Evolutionary conservation across 2,888 invertebrate species (phyloP).

Genomic region (Plebejus melissa): DNA sequence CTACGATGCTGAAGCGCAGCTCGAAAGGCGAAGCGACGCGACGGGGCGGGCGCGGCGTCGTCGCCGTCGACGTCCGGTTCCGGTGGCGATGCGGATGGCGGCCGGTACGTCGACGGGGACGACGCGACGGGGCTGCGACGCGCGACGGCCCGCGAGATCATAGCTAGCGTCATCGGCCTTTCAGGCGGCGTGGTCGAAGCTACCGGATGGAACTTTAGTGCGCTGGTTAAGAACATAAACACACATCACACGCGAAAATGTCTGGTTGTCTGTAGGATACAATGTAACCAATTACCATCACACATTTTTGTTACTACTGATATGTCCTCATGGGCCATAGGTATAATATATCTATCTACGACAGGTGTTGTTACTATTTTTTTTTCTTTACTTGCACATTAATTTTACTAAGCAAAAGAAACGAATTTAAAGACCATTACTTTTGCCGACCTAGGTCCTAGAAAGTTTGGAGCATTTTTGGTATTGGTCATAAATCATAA

Average conservation of each 20-base stretch:
- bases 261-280: slow-evolving; percentile 61
- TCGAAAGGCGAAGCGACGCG: slow-evolving; percentile 34
- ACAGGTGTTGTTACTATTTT: too few species aligned
- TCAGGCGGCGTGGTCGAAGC: slow-evolving; percentile 46
- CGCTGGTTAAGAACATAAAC: slow-evolving; percentile 66
- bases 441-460: background rate
- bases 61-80: slow-evolving; percentile 14
- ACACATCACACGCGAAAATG: slow-evolving; percentile 68
- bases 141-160: background rate
- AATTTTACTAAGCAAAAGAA: background rate
- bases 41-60: slow-evolving; percentile 15
- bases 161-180: slow-evolving; percentile 35
- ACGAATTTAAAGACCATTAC: background rate
- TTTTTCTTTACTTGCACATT: background rate
- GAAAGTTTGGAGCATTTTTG: background rate
- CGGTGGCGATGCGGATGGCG: background rate
- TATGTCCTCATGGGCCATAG: background rate
- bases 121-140: background rate
- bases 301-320: background rate
- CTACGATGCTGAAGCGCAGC: slow-evolving; percentile 40
- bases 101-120: background rate
- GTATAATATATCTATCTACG: too few species aligned
- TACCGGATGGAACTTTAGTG: slow-evolving; percentile 47
- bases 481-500: background rate
- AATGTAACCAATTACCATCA: background rate